Evolutionary conservation across 2,113 vertebrate species (phyloP).

Genomic region (Ptyas mucosa): DNA sequence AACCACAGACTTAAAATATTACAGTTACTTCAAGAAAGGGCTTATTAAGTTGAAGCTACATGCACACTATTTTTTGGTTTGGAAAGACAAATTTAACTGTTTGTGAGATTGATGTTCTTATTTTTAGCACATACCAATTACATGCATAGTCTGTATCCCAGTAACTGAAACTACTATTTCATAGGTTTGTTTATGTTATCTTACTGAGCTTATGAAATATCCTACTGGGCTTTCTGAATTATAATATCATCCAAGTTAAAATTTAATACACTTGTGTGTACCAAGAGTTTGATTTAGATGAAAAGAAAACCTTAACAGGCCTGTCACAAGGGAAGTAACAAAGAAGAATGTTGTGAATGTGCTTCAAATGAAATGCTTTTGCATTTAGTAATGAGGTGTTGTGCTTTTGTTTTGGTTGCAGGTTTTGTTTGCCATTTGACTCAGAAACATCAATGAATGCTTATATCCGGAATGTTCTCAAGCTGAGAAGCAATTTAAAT

Average conservation of each 20-base stretch:
- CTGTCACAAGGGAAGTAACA: neutral
- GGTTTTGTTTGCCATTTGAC: constrained; percentile 47
- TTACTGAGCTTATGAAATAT: neutral
- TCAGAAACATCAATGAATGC: constrained; percentile 20
- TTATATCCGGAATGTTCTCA: accelerated
- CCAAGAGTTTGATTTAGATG: neutral
- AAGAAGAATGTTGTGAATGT: neutral
- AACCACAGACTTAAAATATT: constrained; percentile 57
- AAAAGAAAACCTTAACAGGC: accelerated
- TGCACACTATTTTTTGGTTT: constrained; percentile 43
- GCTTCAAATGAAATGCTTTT: neutral
- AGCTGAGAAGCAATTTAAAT: neutral
- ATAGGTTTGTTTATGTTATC: constrained; percentile 19
- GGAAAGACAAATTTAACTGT: constrained; percentile 20
- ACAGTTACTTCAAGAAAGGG: constrained; percentile 47
- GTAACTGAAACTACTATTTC: neutral
- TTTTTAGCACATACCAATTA: constrained; percentile 1
- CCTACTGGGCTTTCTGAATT: neutral
- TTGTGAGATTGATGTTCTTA: neutral
- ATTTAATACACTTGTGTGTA: neutral
- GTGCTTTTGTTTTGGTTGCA: constrained; percentile 59
- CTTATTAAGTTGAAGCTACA: constrained; percentile 25
- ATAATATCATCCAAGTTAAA: neutral
- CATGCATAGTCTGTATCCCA: neutral
- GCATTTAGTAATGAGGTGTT: constrained; percentile 5